phyloP scores from a whole-genome alignment of 2,797 vertebrate species.

The Podarcis siculus region DNA sequence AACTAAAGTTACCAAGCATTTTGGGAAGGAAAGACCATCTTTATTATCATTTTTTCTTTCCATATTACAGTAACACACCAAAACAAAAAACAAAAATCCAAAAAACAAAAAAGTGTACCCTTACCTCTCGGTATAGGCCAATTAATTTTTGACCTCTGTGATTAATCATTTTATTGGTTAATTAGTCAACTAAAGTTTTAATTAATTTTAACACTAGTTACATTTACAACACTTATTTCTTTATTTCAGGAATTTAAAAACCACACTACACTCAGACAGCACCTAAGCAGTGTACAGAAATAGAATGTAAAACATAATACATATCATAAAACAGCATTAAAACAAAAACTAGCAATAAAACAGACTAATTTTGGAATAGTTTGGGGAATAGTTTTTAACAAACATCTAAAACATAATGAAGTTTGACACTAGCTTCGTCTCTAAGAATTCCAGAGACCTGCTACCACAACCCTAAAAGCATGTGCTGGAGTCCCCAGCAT shows the following conservation, averaged over 20 bases:
- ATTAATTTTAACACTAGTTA: background rate
- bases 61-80: background rate
- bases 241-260: background rate
- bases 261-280: background rate
- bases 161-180: background rate
- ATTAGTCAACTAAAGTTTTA: background rate
- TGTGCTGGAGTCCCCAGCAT: too few relatives aligned
- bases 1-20: background rate
- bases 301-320: background rate
- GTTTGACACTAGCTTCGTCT: too few relatives aligned
- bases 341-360: background rate
- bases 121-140: background rate
- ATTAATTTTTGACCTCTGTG: too few relatives aligned
- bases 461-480: too few relatives aligned
- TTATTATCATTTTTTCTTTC: background rate
- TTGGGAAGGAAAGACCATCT: background rate
- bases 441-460: too few relatives aligned
- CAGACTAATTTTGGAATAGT: too few relatives aligned
- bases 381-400: too few relatives aligned
- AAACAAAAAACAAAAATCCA: background rate
- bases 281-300: background rate
- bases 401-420: too few relatives aligned
- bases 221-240: background rate
- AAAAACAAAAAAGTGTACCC: background rate
- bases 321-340: background rate